These are phyloP conservation scores for Progne subis DNA, from an alignment of 2,113 vertebrate genomes.

Conservation along the genomic window DNA sequence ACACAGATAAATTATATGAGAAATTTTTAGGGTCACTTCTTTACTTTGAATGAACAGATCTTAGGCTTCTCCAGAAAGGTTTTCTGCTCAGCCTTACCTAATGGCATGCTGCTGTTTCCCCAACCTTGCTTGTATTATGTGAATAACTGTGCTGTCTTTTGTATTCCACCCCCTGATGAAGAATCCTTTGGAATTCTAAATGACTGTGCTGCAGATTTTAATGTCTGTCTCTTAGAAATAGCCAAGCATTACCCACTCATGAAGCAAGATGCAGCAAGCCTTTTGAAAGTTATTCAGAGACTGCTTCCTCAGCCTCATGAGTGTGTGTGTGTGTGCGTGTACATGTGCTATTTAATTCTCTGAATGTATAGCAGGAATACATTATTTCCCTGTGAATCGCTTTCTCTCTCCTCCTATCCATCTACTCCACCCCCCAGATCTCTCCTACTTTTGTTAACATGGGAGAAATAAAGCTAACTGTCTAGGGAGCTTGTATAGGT, in stretches of 20 bases:
- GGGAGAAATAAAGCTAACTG: conserved; percentile 13
- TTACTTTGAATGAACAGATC: conserved; percentile 61
- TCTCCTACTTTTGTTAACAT: not conserved
- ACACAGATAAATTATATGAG: conserved; percentile 17
- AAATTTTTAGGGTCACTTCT: conserved; percentile 51
- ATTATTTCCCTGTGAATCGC: conserved; percentile 32
- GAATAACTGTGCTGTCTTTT: conserved; percentile 70
- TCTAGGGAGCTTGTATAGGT: not conserved
- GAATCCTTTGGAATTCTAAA: conserved; percentile 80
- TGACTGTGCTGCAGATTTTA: conserved; percentile 75
- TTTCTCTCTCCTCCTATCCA: conserved; percentile 43
- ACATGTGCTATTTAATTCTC: conserved; percentile 24
- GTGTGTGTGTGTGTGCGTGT: conserved; percentile 42
- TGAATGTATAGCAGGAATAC: conserved; percentile 60
- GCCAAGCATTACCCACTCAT: conserved; percentile 61
- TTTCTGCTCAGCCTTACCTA: conserved; percentile 63
- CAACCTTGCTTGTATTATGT: conserved; percentile 66
- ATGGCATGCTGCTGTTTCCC: conserved; percentile 66
- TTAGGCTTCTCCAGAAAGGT: conserved; percentile 51
- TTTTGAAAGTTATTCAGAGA: conserved; percentile 66
- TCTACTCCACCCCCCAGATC: conserved; percentile 23
- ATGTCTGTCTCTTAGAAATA: conserved; percentile 71
- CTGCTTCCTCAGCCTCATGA: conserved; percentile 56
- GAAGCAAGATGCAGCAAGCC: conserved; percentile 65
- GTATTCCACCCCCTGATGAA: conserved; percentile 77